phyloP scores from a whole-genome alignment of 92 coral and sea anemone species.

The Porites evermanni region DNA sequence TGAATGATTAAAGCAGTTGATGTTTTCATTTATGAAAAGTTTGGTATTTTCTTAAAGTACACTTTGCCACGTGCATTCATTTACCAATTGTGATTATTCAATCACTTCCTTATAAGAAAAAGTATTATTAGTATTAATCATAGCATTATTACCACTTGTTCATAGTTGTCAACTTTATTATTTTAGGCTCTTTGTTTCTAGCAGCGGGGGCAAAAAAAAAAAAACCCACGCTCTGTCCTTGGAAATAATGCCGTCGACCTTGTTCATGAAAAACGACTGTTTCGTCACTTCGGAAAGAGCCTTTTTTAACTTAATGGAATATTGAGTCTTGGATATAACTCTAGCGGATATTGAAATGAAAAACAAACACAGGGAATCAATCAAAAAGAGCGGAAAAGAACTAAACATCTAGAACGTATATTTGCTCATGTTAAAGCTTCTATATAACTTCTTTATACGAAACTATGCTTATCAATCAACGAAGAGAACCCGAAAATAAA shows the following conservation, averaged over 20 bases:
- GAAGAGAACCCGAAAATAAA: neutral
- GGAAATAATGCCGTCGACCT: neutral
- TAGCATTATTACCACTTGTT: neutral
- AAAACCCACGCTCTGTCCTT: neutral
- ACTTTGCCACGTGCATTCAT: neutral
- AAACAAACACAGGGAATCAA: slow-evolving; percentile 20
- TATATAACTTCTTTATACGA: neutral
- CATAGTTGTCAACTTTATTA: slow-evolving; percentile 7
- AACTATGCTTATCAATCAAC: neutral
- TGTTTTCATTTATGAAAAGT: neutral
- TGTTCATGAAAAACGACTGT: neutral
- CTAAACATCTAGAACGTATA: slow-evolving; percentile 3
- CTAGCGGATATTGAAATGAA: slow-evolving; percentile 22
- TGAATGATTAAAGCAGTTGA: neutral
- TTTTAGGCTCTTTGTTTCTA: slow-evolving; percentile 7
- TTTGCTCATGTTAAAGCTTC: slow-evolving; percentile 9
- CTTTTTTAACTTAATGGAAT: slow-evolving; percentile 9
- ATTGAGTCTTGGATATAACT: neutral
- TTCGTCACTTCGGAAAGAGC: neutral
- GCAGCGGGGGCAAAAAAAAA: neutral
- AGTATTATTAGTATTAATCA: neutral
- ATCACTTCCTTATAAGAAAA: neutral
- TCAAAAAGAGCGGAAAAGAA: slow-evolving; percentile 1
- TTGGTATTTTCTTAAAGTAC: neutral
- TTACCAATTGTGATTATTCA: neutral